Conservation (phyloP, 2,888 invertebrate genomes). For the Erpobdella octoculata region DNA sequence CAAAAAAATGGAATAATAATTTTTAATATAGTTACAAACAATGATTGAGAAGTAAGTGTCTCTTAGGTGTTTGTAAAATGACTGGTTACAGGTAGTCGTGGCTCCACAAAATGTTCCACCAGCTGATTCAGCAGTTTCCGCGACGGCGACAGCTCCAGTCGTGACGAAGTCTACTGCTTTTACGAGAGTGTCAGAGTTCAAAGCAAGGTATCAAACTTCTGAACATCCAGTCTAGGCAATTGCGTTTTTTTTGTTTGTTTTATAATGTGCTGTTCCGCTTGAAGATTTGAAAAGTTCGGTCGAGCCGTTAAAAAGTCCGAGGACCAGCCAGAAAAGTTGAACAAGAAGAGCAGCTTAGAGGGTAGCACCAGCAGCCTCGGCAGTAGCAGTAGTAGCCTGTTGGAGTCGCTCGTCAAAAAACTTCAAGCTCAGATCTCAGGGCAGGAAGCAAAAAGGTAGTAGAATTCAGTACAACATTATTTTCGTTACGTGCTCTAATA, state of each 20-base stretch:
- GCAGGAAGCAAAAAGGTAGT: slow-evolving; percentile 4
- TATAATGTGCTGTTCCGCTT: not conserved
- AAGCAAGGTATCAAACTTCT: slow-evolving; percentile 26
- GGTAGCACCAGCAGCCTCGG: not conserved
- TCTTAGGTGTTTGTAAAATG: not conserved
- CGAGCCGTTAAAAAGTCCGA: not conserved
- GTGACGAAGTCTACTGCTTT: not conserved
- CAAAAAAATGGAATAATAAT: too few species aligned
- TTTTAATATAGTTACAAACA: not conserved
- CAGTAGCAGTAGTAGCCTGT: not conserved
- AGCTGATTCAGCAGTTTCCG: not conserved
- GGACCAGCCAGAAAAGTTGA: not conserved
- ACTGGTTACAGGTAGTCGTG: not conserved
- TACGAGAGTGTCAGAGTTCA: slow-evolving; percentile 30
- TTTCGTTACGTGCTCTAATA: too few species aligned
- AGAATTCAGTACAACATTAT: not conserved
- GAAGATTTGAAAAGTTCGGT: slow-evolving; percentile 26
- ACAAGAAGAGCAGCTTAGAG: not conserved
- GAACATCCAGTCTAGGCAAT: not conserved
- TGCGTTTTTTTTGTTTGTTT: not conserved
- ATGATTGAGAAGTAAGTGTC: too few species aligned
- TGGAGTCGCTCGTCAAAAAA: not conserved
- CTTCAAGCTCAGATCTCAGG: not conserved
- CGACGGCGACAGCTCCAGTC: not conserved
- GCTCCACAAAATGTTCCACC: too few species aligned